These are phyloP conservation scores for Colletes gigas DNA, from an alignment of 1,140 invertebrate species.

Conservation along the genomic window DNA sequence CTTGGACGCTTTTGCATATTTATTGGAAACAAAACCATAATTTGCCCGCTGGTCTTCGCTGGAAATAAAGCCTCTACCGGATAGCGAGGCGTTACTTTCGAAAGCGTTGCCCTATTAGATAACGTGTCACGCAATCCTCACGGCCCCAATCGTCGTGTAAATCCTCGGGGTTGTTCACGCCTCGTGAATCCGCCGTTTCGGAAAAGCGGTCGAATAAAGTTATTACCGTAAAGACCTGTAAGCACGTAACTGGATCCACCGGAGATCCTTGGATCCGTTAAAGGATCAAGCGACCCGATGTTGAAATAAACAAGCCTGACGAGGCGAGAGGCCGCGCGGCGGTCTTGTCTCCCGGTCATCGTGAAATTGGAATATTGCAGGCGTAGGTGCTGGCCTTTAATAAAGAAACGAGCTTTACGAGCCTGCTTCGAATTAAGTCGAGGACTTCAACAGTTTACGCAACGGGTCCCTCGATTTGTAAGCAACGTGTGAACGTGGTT, in stretches of 20 bases:
- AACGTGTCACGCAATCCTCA: not conserved
- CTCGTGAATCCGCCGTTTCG: not conserved
- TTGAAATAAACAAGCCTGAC: conserved; percentile 10
- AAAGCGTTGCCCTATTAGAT: too few species aligned
- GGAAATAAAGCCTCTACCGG: too few species aligned
- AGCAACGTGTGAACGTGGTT: not conserved
- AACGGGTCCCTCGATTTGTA: not conserved
- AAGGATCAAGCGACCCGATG: conserved; percentile 3
- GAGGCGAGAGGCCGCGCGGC: not conserved
- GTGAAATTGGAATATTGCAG: conserved; percentile 28
- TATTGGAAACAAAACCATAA: too few species aligned
- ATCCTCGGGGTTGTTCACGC: not conserved
- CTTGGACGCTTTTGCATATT: too few species aligned
- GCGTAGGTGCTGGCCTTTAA: conserved; percentile 6
- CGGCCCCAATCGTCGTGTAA: not conserved
- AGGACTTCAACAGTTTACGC: not conserved
- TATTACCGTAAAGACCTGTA: conserved; percentile 3
- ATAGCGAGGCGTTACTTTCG: too few species aligned
- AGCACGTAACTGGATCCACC: conserved; percentile 21
- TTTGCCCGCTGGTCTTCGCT: too few species aligned
- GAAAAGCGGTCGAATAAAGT: conserved; percentile 13
- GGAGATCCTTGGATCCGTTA: not conserved
- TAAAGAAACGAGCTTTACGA: conserved; percentile 30
- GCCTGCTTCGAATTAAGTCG: not conserved
- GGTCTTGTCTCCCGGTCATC: not conserved